Conservation (phyloP, 2,113 vertebrate species). For the Ctenomys sociabilis region DNA sequence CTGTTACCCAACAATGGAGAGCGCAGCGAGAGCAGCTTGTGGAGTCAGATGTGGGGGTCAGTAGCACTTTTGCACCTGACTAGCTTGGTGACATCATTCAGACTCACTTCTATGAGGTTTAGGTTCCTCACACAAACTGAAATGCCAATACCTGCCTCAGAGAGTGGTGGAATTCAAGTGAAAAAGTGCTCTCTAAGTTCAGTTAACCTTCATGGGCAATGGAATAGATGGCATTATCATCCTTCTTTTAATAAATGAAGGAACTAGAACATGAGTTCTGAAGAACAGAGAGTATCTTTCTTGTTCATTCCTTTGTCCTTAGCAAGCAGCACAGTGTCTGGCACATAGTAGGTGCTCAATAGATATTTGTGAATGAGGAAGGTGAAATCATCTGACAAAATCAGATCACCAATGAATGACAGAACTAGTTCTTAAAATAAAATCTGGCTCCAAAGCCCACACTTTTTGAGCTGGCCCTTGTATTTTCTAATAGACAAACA, state of each 20-base stretch:
- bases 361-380: constrained; percentile 19
- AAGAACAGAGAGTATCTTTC: neutral
- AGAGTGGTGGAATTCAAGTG: neutral
- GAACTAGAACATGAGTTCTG: neutral
- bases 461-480: neutral
- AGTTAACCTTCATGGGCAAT: neutral
- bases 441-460: neutral
- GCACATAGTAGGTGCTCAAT: neutral
- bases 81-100: neutral
- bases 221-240: neutral
- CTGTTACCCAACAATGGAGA: neutral
- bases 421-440: neutral
- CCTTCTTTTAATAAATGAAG: neutral
- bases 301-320: neutral
- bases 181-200: neutral
- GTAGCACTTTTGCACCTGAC: neutral
- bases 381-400: neutral
- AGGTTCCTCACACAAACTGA: neutral
- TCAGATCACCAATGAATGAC: neutral
- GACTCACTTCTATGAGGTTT: neutral
- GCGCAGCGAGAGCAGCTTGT: neutral
- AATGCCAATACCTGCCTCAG: neutral
- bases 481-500: neutral
- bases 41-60: neutral
- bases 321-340: neutral